These are phyloP conservation scores for Pterocles burchelli DNA, from an alignment of 2,113 vertebrate genomes.

Conservation along the genomic window DNA sequence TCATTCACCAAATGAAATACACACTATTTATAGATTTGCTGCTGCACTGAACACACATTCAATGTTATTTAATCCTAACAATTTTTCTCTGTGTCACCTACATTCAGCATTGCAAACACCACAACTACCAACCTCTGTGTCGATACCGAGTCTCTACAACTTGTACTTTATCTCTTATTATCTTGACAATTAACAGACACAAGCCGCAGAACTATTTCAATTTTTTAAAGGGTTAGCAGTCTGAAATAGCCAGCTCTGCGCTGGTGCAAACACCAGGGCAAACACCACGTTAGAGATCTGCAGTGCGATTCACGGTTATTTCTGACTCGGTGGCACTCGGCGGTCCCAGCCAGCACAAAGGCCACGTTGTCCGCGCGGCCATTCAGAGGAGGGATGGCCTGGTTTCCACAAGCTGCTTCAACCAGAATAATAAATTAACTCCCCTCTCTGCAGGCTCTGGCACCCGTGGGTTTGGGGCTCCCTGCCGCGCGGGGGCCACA, in stretches of 20 bases:
- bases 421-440: not conserved
- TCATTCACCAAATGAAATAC: not conserved
- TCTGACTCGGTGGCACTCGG: not conserved
- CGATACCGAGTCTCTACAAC: not conserved
- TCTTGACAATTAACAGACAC: not conserved
- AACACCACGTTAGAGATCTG: fast-evolving
- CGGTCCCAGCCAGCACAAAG: not conserved
- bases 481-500: fast-evolving
- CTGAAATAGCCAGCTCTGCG: fast-evolving
- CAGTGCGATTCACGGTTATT: fast-evolving
- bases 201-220: not conserved
- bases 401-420: not conserved
- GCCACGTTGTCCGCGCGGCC: fast-evolving
- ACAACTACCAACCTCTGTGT: not conserved
- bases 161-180: not conserved
- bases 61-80: not conserved
- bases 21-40: not conserved
- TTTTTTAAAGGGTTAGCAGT: not conserved
- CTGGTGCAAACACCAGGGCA: fast-evolving
- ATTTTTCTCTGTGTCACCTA: not conserved
- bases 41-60: not conserved
- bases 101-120: not conserved
- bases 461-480: fast-evolving
- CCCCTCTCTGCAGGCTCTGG: not conserved
- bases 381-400: fast-evolving